A percentile compares a stretch with the other conserved stretches of the same genome.
Evolutionary conservation across 2,888 invertebrate genomes (phyloP).

Genomic region (Quadriops clusia): DNA sequence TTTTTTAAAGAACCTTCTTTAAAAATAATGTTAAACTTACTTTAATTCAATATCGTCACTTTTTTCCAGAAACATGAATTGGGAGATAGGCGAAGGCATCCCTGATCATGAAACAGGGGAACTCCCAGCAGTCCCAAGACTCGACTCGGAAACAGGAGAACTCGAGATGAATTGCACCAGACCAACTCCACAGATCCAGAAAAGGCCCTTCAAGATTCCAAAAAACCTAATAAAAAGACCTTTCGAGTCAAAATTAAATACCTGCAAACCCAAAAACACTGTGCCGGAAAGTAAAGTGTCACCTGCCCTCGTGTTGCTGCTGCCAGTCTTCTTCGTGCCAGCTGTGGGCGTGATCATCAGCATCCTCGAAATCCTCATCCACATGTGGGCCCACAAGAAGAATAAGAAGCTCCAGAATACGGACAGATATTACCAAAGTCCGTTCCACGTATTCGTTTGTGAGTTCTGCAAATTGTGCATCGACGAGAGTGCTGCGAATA

Average conservation of each 20-base stretch:
- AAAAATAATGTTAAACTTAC: too few species aligned
- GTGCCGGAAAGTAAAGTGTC: conserved; percentile 10
- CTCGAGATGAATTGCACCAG: conserved; percentile 22
- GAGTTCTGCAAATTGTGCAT: conserved; percentile 59
- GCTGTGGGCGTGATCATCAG: conserved; percentile 41
- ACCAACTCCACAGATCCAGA: conserved; percentile 7
- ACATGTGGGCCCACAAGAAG: conserved; percentile 56
- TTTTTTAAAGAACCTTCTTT: too few species aligned
- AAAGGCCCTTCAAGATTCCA: conserved; percentile 31
- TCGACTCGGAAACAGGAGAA: conserved; percentile 45
- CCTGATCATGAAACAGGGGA: conserved; percentile 45
- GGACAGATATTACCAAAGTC: conserved; percentile 53
- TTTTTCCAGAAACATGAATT: too few species aligned
- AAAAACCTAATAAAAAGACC: conserved; percentile 15
- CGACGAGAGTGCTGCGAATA: conserved; percentile 47
- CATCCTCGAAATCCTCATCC: conserved; percentile 48
- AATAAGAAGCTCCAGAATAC: conserved; percentile 46
- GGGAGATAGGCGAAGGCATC: conserved; percentile 22
- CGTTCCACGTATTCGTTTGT: conserved; percentile 54
- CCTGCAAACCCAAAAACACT: conserved; percentile 6
- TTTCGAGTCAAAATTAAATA: not conserved
- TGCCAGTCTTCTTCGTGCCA: conserved; percentile 49
- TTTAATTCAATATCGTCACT: too few species aligned
- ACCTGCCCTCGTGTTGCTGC: conserved; percentile 39
- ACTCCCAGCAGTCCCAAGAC: conserved; percentile 29